Evolutionary conservation across 2,888 invertebrate genomes (phyloP), one percentile per base, ranked within the genome.

Genomic region (Unio delphinus): DNA sequence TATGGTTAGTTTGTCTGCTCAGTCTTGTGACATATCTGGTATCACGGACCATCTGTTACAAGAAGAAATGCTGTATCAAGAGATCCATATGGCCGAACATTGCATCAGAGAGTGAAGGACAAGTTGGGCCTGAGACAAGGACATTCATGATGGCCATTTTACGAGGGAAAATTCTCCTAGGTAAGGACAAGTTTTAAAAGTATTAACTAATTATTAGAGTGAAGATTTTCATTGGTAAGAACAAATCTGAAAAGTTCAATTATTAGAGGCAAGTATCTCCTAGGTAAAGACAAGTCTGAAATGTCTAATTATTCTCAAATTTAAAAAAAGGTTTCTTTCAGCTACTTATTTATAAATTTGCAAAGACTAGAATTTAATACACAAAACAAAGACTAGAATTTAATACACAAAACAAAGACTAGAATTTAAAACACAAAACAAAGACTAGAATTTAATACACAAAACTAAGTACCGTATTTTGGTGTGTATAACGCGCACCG

Each of bases 81-180:
- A 72, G 81, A 56, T 84, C 86, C 20, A 74, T 87, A 18, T 87
- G 87, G 87, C 87, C 88, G 4, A 80, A 82, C 45, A 80, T 86
- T 65, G 80, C 83, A 3, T 77, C 83, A 11, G 81, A 83, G 8
- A 84, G 80, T 20, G 72, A 81, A 20, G 79, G 81, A 11, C 68
- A 75, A 56, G 77, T 87, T 7, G 83, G 82, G 20, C 70, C 76
- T 55, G 81, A 86, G 61, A 87, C 87, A 1, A 81, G 82, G 69
- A 88, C 87, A 67, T 88, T 83, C 70, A 81, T 88, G 78, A 83
- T 80, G 66, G 84, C 80, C 56, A 82, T 88, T n/a, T 79, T 88
- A 28, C 80, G 80, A 60, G 85, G 83, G 55, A 80, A 83, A 65
- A 73, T 83, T 70, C 69, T 84, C n/a, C 70, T 86, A 69, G 87